These are phyloP conservation scores for Platycercus adscitus DNA, from an alignment of 2,113 vertebrate species.

Conservation along the genomic window DNA sequence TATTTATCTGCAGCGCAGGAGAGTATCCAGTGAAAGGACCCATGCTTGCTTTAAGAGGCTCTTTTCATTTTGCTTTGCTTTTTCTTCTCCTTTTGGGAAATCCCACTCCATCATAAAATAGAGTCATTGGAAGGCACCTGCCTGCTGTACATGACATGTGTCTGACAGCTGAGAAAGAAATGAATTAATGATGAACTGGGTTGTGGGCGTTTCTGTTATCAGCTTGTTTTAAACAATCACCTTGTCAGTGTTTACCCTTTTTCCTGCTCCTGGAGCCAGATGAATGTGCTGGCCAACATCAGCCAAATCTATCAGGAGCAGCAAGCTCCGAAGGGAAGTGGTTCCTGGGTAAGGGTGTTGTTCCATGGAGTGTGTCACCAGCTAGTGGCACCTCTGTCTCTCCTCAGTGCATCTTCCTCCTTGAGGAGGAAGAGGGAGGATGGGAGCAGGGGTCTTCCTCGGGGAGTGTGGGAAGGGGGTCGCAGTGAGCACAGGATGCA, in stretches of 20 bases:
- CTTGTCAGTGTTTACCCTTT: not conserved
- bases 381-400: rapidly evolving
- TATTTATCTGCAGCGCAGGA: not conserved
- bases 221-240: not conserved
- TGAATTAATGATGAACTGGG: rapidly evolving
- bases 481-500: not conserved
- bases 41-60: not conserved
- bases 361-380: not conserved
- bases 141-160: not conserved
- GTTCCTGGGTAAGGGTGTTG: not conserved
- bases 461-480: no score
- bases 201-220: not conserved
- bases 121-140: not conserved
- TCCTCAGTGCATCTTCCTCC: not conserved
- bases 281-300: not conserved
- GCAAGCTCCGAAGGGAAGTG: not conserved
- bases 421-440: not conserved
- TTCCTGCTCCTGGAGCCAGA: not conserved
- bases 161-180: not conserved
- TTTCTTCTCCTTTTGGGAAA: not conserved
- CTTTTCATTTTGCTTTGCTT: not conserved
- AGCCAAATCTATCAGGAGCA: not conserved
- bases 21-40: not conserved
- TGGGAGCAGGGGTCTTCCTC: not conserved
- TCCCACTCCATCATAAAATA: not conserved